Percentiles rank a stretch among this genome's conserved stretches.
Conservation (phyloP, 1,140 invertebrate genomes). For the Ceratina australensis region DNA sequence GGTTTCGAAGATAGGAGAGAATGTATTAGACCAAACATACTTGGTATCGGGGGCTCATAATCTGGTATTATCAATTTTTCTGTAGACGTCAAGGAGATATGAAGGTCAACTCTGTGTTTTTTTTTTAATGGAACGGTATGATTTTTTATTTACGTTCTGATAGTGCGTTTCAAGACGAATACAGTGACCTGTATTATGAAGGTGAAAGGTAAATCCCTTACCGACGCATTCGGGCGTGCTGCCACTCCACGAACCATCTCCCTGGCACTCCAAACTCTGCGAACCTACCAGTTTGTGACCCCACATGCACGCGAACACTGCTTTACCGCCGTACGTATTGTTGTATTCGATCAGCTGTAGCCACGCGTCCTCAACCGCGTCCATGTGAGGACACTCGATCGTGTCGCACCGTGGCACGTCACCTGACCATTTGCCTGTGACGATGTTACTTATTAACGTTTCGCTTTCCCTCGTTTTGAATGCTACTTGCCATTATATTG, state of each 20-base stretch:
- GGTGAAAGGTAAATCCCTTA: constrained; percentile 67
- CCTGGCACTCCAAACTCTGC: constrained; percentile 87
- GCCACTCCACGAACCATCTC: constrained; percentile 89
- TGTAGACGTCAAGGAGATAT: too few species aligned
- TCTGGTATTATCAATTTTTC: too few species aligned
- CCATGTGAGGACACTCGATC: constrained; percentile 86
- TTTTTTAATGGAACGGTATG: too few species aligned
- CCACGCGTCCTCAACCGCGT: constrained; percentile 77
- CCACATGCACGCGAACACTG: constrained; percentile 90
- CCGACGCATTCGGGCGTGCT: constrained; percentile 86
- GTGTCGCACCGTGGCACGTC: constrained; percentile 85
- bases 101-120: too few species aligned
- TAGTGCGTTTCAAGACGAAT: too few species aligned
- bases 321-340: constrained; percentile 84
- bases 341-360: constrained; percentile 83
- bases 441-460: too few species aligned
- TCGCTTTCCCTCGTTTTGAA: not conserved
- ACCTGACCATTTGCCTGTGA: constrained; percentile 87
- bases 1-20: too few species aligned
- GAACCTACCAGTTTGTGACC: constrained; percentile 87
- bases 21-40: too few species aligned
- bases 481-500: constrained; percentile 84
- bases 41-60: too few species aligned
- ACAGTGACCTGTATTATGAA: too few species aligned
- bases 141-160: too few species aligned